phyloP scores from a whole-genome alignment of 2,797 vertebrate species.

The Chelmon rostratus region DNA sequence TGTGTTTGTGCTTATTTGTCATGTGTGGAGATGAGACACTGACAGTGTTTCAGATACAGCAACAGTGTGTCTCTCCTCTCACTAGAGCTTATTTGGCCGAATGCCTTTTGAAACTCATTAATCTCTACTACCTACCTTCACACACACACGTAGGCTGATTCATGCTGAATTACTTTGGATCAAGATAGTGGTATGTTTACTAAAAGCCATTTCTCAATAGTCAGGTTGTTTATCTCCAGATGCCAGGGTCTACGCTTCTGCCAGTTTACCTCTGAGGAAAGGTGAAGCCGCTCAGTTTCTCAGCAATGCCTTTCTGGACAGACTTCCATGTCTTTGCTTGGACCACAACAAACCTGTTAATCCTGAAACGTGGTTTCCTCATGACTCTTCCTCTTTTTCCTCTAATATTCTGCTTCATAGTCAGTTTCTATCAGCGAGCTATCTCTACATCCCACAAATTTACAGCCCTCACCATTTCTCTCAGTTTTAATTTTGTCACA shows the following conservation, averaged over 20 bases:
- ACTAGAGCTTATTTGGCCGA: conserved; percentile 42
- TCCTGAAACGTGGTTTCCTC: conserved; percentile 38
- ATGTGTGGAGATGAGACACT: conserved; percentile 47
- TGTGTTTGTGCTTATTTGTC: conserved; percentile 31
- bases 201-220: conserved; percentile 45
- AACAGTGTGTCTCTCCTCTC: conserved; percentile 31
- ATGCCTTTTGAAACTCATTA: conserved; percentile 54
- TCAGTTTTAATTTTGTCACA: conserved; percentile 49
- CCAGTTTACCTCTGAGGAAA: conserved; percentile 50
- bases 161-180: conserved; percentile 39
- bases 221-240: conserved; percentile 52
- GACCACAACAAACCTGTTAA: conserved; percentile 56
- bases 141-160: conserved; percentile 10
- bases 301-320: conserved; percentile 26
- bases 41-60: conserved; percentile 61
- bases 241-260: conserved; percentile 54
- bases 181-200: conserved; percentile 46
- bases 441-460: conserved; percentile 5
- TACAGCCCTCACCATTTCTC: conserved; percentile 36
- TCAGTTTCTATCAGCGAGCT: conserved; percentile 19
- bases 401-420: conserved; percentile 11
- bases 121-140: conserved; percentile 28
- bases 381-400: conserved; percentile 24
- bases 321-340: conserved; percentile 12
- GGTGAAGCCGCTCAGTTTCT: conserved; percentile 52